Evolutionary conservation across 1,140 invertebrate species (phyloP), one percentile per base, ranked within the genome.

Genomic region (Cylas formicarius): DNA sequence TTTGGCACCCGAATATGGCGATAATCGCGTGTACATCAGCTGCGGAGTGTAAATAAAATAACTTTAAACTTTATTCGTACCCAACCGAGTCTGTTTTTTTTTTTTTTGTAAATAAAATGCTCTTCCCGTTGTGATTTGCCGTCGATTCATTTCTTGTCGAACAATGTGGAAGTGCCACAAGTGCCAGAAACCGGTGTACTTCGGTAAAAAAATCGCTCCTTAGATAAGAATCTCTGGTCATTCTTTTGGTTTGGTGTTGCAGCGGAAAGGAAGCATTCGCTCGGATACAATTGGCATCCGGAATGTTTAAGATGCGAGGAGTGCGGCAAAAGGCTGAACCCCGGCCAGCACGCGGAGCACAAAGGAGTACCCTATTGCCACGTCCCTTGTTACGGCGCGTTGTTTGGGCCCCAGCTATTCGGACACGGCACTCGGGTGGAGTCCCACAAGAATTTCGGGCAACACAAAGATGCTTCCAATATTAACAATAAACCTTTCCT

Each of bases 251-350:
- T 22, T 28, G 13, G 19, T 34, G 55, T 70, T 76, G 57, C 60
- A 92, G 90, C 89, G 60, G 90, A 93, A 72, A 76, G 89, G 55
- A 90, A 90, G 68, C 84, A 90, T 60, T 92, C 89, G 3, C 65
- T 93, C 29, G 90, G 90, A 14, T 91, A 90, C 62, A 89, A 93
- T 62, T 94, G 90, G 89, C 90, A 93, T 75, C 82, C 87, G 31
- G 84, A 88, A 63, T 93, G 90, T 72, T 73, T 94, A 48, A 73
- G 82, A 43, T 94, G 90, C 67, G 82, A 86, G 60, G 90, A 93
- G 68, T 94, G 90, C 68, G 84, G 84, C 4, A 93, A 92, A 67
- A 74, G 86, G n/a, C 68, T 94, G 23, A 82, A 90, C 65, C 82
- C 87, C 43, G 90, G 90, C 20, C 82, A 86, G 61, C 88, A 93